Conservation (phyloP, 1,140 invertebrate genomes). For the Eriocheir sinensis region DNA sequence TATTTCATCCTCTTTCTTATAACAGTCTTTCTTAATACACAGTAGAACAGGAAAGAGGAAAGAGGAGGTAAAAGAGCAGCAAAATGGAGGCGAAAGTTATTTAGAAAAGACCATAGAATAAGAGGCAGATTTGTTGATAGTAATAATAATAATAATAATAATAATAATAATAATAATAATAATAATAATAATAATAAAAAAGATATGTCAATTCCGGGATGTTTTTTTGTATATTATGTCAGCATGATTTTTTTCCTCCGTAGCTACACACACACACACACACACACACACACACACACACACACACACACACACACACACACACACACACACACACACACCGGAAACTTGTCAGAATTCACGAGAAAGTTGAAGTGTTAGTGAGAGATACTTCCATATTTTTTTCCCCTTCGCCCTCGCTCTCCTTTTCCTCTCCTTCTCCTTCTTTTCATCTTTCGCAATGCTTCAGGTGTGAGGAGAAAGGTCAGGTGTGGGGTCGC, state of each 20-base stretch:
- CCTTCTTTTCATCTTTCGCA: too few relatives aligned
- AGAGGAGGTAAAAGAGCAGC: too few relatives aligned
- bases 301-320: slow-evolving; percentile 2
- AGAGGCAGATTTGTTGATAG: neutral
- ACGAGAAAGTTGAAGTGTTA: too few relatives aligned
- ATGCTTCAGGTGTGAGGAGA: too few relatives aligned
- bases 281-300: neutral
- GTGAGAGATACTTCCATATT: too few relatives aligned
- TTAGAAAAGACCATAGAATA: too few relatives aligned
- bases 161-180: neutral
- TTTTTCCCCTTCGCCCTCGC: neutral
- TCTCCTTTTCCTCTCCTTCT: neutral
- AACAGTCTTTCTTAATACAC: too few relatives aligned
- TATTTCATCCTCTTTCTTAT: too few relatives aligned
- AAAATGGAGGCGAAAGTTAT: too few relatives aligned
- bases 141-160: neutral
- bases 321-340: slow-evolving; percentile 40
- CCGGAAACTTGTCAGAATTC: neutral
- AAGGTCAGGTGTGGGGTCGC: too few relatives aligned
- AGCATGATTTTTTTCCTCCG: neutral
- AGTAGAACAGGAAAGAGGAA: too few relatives aligned
- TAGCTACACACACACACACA: neutral
- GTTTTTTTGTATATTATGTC: neutral
- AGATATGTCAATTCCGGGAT: neutral
- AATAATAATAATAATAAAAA: neutral